Evolutionary conservation across 2,888 invertebrate genomes (phyloP).

Genomic region (Syritta pipiens): DNA sequence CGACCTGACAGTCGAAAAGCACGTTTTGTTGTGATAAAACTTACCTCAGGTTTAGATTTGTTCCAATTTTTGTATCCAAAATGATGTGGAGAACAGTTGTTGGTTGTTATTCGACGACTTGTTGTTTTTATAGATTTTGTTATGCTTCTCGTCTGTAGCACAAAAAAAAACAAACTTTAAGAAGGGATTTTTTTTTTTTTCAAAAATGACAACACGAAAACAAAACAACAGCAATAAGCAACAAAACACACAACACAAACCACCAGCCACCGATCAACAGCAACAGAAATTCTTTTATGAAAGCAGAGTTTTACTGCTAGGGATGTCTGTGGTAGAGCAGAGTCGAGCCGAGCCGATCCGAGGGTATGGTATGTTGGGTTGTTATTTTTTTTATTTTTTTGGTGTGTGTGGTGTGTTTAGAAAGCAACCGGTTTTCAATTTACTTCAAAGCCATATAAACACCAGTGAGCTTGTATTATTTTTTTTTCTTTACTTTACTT

Average conservation of each 20-base stretch:
- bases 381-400: no score
- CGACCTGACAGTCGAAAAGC: no score
- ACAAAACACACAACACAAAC: slow-evolving; percentile 28
- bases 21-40: slow-evolving; percentile 12
- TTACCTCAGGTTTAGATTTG: slow-evolving; percentile 46
- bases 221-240: slow-evolving; percentile 9
- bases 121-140: no score
- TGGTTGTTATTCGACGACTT: no score
- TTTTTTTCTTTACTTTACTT: slow-evolving; percentile 1
- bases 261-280: slow-evolving; percentile 17
- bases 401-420: slow-evolving; percentile 60
- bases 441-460: slow-evolving; percentile 64
- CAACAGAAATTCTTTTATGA: slow-evolving; percentile 60
- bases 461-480: slow-evolving; percentile 43
- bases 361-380: slow-evolving; percentile 25
- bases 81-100: slow-evolving; percentile 4
- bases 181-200: not conserved
- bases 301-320: slow-evolving; percentile 25
- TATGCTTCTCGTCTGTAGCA: not conserved
- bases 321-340: slow-evolving; percentile 42
- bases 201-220: slow-evolving; percentile 17
- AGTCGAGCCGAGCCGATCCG: no score
- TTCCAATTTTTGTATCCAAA: slow-evolving; percentile 50
- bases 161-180: no score
- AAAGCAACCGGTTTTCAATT: slow-evolving; percentile 67